Evolutionary conservation across 1,140 invertebrate genomes (phyloP).

Genomic region (Drosophila melanogaster): DNA sequence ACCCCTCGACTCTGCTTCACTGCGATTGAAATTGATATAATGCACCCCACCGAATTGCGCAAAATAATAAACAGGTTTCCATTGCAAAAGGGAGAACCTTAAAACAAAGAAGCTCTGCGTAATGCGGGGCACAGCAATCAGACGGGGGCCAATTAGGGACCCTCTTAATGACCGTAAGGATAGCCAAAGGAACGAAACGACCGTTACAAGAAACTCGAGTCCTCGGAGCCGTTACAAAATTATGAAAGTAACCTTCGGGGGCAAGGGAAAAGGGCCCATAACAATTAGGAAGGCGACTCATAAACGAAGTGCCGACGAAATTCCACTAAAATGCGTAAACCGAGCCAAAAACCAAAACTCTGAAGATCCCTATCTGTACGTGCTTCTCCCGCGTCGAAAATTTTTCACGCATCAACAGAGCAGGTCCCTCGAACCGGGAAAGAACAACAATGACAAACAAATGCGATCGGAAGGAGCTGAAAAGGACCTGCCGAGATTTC

Average conservation of each 20-base stretch:
- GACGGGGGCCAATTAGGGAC: slow-evolving; percentile 16
- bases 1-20: slow-evolving; percentile 9
- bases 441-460: slow-evolving; percentile 78
- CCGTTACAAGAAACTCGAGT: slow-evolving; percentile 53
- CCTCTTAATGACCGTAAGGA: slow-evolving; percentile 20
- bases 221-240: slow-evolving; percentile 49
- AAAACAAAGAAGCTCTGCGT: slow-evolving; percentile 18
- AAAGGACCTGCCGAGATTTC: slow-evolving; percentile 72
- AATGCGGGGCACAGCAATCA: slow-evolving; percentile 14
- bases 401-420: slow-evolving; percentile 70
- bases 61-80: slow-evolving; percentile 20
- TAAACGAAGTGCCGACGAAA: slow-evolving; percentile 69
- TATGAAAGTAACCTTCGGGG: slow-evolving; percentile 36
- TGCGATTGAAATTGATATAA: slow-evolving; percentile 23
- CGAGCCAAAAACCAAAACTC: slow-evolving; percentile 46
- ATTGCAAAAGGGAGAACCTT: slow-evolving; percentile 13
- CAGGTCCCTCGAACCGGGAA: slow-evolving; percentile 49
- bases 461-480: slow-evolving; percentile 51
- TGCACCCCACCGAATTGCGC: slow-evolving; percentile 11
- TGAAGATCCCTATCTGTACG: slow-evolving; percentile 33
- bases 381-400: slow-evolving; percentile 59
- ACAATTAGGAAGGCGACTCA: slow-evolving; percentile 65
- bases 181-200: slow-evolving; percentile 5
- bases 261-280: slow-evolving; percentile 44
- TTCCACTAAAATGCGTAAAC: slow-evolving; percentile 63